phyloP scores from a whole-genome alignment of 2,888 invertebrate species.

The Agrenia bidenticulata region DNA sequence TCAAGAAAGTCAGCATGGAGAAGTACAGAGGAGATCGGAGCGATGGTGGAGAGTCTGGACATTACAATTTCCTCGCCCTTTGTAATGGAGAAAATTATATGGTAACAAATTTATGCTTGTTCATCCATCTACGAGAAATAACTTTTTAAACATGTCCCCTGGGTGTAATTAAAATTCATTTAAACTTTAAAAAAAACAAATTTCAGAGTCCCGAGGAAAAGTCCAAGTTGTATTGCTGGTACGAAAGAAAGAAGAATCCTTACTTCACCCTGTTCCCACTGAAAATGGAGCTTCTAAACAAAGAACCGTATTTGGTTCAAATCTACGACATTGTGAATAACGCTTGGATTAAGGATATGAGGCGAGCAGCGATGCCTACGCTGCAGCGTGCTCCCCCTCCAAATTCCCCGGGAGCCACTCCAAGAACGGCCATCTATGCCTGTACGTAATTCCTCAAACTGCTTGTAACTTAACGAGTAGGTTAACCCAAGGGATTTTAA shows the following conservation, averaged over 20 bases:
- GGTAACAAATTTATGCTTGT: too few species aligned
- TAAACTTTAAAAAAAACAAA: background rate
- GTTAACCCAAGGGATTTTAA: too few species aligned
- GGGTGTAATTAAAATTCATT: slow-evolving; percentile 3
- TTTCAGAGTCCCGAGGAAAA: slow-evolving; percentile 28
- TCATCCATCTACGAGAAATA: too few species aligned
- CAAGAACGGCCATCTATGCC: slow-evolving; percentile 51
- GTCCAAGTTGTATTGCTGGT: slow-evolving; percentile 39
- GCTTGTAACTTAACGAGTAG: too few species aligned
- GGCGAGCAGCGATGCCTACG: slow-evolving; percentile 45
- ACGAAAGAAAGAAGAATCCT: slow-evolving; percentile 34
- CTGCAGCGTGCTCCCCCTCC: slow-evolving; percentile 47
- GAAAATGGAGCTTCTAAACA: slow-evolving; percentile 37
- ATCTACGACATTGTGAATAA: slow-evolving; percentile 41
- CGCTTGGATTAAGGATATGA: slow-evolving; percentile 39
- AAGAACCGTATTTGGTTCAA: slow-evolving; percentile 35
- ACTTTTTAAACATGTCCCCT: too few species aligned
- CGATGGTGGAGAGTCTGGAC: slow-evolving; percentile 42
- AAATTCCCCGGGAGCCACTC: slow-evolving; percentile 44
- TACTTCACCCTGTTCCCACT: slow-evolving; percentile 41
- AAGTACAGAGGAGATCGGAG: slow-evolving; percentile 31
- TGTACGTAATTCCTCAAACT: slow-evolving; percentile 22
- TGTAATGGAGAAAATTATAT: slow-evolving; percentile 49
- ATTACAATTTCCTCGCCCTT: slow-evolving; percentile 49
- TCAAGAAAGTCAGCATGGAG: slow-evolving; percentile 32